Conservation (phyloP, 2,888 invertebrate genomes). For the Caenorhabditis macrosperma region DNA sequence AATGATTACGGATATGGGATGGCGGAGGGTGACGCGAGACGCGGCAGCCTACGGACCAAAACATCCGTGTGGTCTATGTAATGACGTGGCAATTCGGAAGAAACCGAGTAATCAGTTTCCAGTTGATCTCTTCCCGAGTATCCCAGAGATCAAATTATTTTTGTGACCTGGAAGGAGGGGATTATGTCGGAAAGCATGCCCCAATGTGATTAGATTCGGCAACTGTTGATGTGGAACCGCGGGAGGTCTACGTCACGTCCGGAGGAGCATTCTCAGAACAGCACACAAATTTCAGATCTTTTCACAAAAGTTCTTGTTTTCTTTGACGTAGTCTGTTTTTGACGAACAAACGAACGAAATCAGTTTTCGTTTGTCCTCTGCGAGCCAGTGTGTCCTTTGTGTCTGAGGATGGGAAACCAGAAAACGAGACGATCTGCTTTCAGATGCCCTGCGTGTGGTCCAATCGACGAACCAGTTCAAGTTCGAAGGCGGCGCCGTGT, state of each 20-base stretch:
- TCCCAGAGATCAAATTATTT: background rate
- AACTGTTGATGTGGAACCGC: background rate
- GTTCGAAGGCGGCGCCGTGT: slow-evolving; percentile 32
- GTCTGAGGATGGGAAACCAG: background rate
- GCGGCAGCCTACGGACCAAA: slow-evolving; percentile 10
- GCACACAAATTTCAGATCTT: background rate
- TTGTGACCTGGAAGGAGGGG: background rate
- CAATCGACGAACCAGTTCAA: slow-evolving; percentile 58
- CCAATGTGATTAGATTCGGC: background rate
- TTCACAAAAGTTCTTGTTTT: slow-evolving; percentile 20
- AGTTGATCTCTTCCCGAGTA: background rate
- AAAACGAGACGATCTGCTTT: slow-evolving; percentile 21
- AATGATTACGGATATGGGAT: slow-evolving; percentile 34
- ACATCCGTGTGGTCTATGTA: slow-evolving; percentile 24
- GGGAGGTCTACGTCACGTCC: too few species aligned
- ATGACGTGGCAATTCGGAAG: background rate
- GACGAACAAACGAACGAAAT: slow-evolving; percentile 14
- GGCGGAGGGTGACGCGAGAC: slow-evolving; percentile 8
- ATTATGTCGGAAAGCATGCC: background rate
- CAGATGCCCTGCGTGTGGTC: slow-evolving; percentile 61
- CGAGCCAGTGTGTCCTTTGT: background rate
- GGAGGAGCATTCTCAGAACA: background rate
- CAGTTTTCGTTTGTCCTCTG: slow-evolving; percentile 31
- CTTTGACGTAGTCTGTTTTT: background rate
- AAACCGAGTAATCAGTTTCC: background rate